Evolutionary conservation across 2,113 vertebrate species (phyloP), one percentile per base, ranked within the genome.

Genomic region (Clarias batrachus): DNA sequence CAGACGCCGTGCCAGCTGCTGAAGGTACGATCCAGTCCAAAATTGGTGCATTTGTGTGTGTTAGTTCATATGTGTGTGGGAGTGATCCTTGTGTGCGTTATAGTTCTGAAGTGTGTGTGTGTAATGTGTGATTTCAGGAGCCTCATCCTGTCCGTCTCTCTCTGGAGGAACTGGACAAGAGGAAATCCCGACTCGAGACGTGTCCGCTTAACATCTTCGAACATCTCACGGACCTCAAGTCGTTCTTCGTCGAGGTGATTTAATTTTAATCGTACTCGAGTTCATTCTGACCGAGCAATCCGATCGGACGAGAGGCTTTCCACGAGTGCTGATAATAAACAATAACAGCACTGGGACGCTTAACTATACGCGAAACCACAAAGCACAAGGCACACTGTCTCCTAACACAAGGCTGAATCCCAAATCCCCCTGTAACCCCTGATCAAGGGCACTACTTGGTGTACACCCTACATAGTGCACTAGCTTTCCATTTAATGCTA

Each of bases 1-100:
- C 98, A 99, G 94, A 99, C 98, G 2, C 98, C 98, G 3, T 99
- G 98, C 89, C 98, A 99, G 85, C 91, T 99, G 13, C 93, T 99
- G 56, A 99, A 99, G 97, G 98, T 99, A 93, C 52, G 30, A 33
- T 33, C 30, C 30, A 33, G 30, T 33, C 30, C 30, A 33, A 33
- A 2, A 33, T 33, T 33, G 30, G 30, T 59, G 54, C 19, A 16
- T 12, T 27, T 41, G 52, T 23, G 81, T 27, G 25, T 41, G 68
- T 70, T 30, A n/a, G n/a, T n/a, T n/a, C n/a, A n/a, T n/a, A n/a
- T 65, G 71, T 21, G 17, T 48, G 9, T 13, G 48, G 21, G 82
- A 12, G 9, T 25, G 9, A 21, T 71, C 3, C 3, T 52, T 56
- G 25, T 74, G 54, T 33, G 54, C 10, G 8, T 48, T n/a, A 25